These are phyloP conservation scores for Hypercompe scribonia DNA, from an alignment of 2,888 invertebrate species.

Conservation along the genomic window DNA sequence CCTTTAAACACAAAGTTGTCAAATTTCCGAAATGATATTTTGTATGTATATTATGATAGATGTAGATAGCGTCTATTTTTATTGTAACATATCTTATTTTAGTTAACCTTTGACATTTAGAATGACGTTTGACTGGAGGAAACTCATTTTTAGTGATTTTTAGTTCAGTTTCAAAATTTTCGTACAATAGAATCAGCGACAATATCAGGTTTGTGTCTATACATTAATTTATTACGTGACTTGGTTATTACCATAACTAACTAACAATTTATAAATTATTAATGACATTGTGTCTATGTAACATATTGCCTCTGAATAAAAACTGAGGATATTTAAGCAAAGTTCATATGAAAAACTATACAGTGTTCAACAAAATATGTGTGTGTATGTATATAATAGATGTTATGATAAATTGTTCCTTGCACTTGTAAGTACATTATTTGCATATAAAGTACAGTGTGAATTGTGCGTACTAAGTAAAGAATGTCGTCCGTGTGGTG, in stretches of 20 bases:
- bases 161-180: no score
- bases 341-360: background rate
- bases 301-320: background rate
- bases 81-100: no score
- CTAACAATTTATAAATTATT: background rate
- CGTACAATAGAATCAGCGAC: no score
- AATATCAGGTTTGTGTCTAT: background rate
- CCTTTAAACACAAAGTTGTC: no score
- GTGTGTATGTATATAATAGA: background rate
- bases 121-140: no score
- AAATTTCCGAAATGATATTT: no score
- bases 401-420: constrained; percentile 3
- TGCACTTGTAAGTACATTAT: background rate
- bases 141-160: no score
- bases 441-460: constrained; percentile 31
- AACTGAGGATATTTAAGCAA: background rate
- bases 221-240: background rate
- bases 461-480: constrained; percentile 37
- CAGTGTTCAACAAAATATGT: background rate
- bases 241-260: background rate
- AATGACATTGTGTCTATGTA: background rate
- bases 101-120: no score
- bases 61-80: no score
- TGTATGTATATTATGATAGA: no score
- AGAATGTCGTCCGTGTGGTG: no score